Evolutionary conservation across 1,140 invertebrate genomes (phyloP).

Genomic region (Stegodyphus mimosarum): DNA sequence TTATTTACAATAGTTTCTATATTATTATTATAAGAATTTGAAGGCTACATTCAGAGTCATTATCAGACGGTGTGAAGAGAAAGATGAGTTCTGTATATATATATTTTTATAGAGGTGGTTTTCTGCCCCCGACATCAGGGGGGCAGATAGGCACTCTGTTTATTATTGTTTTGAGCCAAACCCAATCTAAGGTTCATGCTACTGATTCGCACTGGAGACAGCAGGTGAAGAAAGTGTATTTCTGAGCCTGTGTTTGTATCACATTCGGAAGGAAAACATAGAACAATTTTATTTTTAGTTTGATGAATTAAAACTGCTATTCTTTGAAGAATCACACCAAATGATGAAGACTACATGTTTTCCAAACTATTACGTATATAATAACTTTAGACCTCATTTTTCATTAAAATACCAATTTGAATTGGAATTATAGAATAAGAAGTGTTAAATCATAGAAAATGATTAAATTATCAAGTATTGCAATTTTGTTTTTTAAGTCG

Average conservation of each 20-base stretch:
- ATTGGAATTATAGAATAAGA: too few relatives aligned
- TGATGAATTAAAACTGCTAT: too few relatives aligned
- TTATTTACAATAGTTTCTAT: slow-evolving; percentile 56
- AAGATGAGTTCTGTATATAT: slow-evolving; percentile 44
- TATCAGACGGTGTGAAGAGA: slow-evolving; percentile 51
- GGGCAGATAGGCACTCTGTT: slow-evolving; percentile 53
- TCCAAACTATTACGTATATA: too few relatives aligned
- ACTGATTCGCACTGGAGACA: slow-evolving; percentile 14
- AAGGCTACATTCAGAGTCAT: slow-evolving; percentile 51
- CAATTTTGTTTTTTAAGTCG: too few relatives aligned
- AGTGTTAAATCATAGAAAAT: too few relatives aligned
- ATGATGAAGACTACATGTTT: too few relatives aligned
- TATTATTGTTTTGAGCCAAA: slow-evolving; percentile 59
- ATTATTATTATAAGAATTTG: slow-evolving; percentile 38
- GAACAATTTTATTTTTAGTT: too few relatives aligned
- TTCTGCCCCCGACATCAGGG: neutral
- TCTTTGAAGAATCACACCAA: too few relatives aligned
- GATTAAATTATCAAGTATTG: too few relatives aligned
- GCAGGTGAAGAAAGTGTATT: neutral
- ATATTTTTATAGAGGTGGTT: slow-evolving; percentile 42
- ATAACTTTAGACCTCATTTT: too few relatives aligned
- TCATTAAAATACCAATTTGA: too few relatives aligned
- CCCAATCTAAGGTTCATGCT: slow-evolving; percentile 36
- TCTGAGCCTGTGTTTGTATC: neutral
- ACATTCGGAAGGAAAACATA: too few relatives aligned